These are phyloP conservation scores for Peucedramus taeniatus DNA, from an alignment of 2,113 vertebrate genomes.

Conservation along the genomic window DNA sequence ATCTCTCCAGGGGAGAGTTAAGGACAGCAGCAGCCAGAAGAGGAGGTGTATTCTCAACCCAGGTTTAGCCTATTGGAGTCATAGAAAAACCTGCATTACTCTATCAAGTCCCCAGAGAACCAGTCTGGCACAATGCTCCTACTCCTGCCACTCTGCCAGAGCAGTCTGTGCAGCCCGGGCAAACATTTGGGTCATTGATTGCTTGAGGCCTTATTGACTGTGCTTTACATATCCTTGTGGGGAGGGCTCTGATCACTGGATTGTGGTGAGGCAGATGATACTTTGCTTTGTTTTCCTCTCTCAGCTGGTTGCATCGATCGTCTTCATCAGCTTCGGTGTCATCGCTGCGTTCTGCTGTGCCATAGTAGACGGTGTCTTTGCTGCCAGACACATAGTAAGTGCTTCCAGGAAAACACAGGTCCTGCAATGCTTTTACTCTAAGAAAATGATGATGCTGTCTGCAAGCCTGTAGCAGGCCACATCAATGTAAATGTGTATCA, in stretches of 20 bases:
- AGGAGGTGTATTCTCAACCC: not conserved
- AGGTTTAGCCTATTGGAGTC: not conserved
- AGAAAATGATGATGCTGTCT: not conserved
- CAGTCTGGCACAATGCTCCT: not conserved
- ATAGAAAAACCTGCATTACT: not conserved
- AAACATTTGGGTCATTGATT: not conserved
- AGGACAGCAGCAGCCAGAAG: not conserved
- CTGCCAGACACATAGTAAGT: slow-evolving; percentile 97
- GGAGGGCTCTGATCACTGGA: not conserved
- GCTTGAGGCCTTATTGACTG: not conserved
- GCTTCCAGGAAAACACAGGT: slow-evolving; percentile 14
- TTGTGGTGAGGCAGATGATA: not conserved
- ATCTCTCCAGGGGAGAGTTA: not conserved
- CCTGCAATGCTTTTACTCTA: not conserved
- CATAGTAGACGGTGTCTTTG: slow-evolving; percentile 96
- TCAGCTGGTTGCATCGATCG: slow-evolving; percentile 96
- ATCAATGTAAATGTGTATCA: not conserved
- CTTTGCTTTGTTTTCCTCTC: slow-evolving; percentile 43
- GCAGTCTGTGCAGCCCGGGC: not conserved
- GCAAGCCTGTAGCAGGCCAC: rapidly evolving
- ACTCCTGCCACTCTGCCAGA: not conserved
- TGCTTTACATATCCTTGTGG: not conserved
- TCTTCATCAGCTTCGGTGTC: slow-evolving; percentile 98
- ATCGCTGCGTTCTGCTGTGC: slow-evolving; percentile 98
- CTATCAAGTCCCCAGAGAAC: not conserved